Evolutionary conservation across 2,113 vertebrate genomes (phyloP).

Genomic region (Xerus inauris): DNA sequence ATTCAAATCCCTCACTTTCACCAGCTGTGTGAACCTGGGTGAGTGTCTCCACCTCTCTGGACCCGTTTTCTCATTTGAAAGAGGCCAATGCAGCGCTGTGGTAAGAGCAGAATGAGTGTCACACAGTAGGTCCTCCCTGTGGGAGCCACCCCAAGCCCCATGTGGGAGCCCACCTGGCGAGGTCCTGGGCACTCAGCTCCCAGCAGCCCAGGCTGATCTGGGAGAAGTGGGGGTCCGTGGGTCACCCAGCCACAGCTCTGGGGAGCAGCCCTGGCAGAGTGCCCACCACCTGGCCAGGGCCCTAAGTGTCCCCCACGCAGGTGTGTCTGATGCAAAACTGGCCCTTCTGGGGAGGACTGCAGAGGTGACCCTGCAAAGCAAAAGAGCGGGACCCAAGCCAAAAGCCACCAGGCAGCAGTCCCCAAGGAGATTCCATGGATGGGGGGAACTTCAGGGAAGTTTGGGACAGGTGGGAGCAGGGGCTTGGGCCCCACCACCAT

Average conservation of each 20-base stretch:
- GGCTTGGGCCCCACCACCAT: too few species aligned
- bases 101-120: too few species aligned
- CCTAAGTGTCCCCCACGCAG: not conserved
- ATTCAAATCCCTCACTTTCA: not conserved
- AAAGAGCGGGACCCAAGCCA: rapidly evolving
- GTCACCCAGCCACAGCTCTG: not conserved
- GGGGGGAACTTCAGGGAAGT: too few species aligned
- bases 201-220: not conserved
- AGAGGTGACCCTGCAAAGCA: not conserved
- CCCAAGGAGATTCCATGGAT: not conserved
- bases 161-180: not conserved
- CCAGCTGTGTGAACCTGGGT: not conserved
- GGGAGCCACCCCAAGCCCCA: too few species aligned
- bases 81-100: not conserved
- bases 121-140: not conserved
- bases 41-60: not conserved
- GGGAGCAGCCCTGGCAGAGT: not conserved
- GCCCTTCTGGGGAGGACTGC: not conserved
- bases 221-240: too few species aligned
- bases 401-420: not conserved
- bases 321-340: not conserved
- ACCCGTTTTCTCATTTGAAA: not conserved
- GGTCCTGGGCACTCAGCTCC: not conserved
- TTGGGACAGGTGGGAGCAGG: too few species aligned
- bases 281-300: too few species aligned